Evolutionary conservation across 1,140 invertebrate species (phyloP).

Genomic region (Sarcophaga bullata): DNA sequence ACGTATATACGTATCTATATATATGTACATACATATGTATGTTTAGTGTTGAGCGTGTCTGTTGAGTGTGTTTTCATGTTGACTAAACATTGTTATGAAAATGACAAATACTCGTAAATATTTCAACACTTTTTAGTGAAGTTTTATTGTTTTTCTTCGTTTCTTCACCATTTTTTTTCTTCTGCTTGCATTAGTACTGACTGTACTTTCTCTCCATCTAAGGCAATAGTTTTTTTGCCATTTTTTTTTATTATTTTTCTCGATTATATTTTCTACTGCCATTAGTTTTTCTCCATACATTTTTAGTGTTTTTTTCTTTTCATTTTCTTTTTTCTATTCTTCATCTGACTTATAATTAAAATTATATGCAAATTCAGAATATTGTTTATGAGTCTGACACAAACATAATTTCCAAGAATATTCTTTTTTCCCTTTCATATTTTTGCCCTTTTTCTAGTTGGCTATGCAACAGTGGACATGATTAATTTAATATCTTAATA

Average conservation of each 20-base stretch:
- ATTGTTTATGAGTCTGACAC: constrained; percentile 26
- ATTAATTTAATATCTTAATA: too few relatives aligned
- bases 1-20: too few relatives aligned
- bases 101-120: constrained; percentile 56
- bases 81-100: constrained; percentile 54
- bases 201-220: too few relatives aligned
- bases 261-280: background rate
- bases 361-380: constrained; percentile 25
- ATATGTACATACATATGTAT: background rate
- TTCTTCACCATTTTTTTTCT: constrained; percentile 40
- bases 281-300: background rate
- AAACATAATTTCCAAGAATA: constrained; percentile 1
- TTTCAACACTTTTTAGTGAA: constrained; percentile 15
- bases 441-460: background rate
- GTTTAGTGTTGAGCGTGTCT: background rate
- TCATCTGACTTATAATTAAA: constrained; percentile 17
- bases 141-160: constrained; percentile 5
- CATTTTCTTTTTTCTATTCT: background rate
- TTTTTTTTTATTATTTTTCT: too few relatives aligned
- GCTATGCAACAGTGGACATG: background rate
- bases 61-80: background rate
- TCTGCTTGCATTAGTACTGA: constrained; percentile 23
- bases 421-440: background rate
- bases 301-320: background rate
- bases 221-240: too few relatives aligned